Evolutionary conservation across 2,797 vertebrate genomes (phyloP), one percentile per base, ranked within the genome.

Genomic region (Hypotaenidia okinawae): DNA sequence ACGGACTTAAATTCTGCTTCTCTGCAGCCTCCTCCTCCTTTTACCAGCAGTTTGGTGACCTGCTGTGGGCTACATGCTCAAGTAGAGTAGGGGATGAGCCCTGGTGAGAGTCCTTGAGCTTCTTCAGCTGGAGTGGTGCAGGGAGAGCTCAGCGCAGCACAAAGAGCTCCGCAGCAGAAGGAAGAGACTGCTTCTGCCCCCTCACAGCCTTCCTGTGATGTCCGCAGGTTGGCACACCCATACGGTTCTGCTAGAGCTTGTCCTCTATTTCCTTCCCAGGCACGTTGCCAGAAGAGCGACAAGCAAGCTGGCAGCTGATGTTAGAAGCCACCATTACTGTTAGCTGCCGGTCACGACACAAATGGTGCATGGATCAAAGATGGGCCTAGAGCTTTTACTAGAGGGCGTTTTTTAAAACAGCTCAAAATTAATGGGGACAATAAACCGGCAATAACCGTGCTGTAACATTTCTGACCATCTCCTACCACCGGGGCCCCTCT

Each of bases 391-490:
- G 58, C 62, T 90, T 88, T 54, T 32, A 67, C 73, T 61, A n/a
- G 58, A 86, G 75, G 67, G 81, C 10, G 22, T 79, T 94, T 68
- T 90, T 75, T 9, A 77, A 64, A 74, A 45, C 63, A 35, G 76
- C 61, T 37, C 11, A 8, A 52, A 84, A 95, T 87, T 51, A 77
- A 89, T 51, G 67, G 91, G 85, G 89, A 96, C 84, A 74, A 90
- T 89, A 57, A 94, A 95, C 59, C 84, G 1, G 1, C 89, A 79
- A 28, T 51, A 73, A 91, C 82, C 27, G 41, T 1, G 3, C 52
- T 75, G 74, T 37, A 61, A 90, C 87, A 13, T 95, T 94, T 76
- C 80, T 76, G 83, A 96, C 79, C 84, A 28, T 78, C 87, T 96
- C 84, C 81, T 63, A 18, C 87, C 92, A 91, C 54, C 2, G 82